These are phyloP conservation scores for Grus americana DNA, from an alignment of 2,113 vertebrate genomes.

Conservation along the genomic window DNA sequence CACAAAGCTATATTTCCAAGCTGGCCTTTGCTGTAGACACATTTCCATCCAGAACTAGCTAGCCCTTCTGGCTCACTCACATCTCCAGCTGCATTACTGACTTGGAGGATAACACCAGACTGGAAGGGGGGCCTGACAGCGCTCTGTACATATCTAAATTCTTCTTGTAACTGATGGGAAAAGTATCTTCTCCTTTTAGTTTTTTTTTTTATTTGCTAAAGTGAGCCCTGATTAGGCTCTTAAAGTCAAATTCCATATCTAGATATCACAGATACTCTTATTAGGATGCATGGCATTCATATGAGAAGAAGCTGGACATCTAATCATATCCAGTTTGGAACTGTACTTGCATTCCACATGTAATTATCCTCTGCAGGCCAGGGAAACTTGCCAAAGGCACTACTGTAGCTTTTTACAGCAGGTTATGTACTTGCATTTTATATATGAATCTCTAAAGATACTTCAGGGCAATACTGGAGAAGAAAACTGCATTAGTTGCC, in stretches of 20 bases:
- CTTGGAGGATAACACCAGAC: not conserved
- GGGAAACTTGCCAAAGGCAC: not conserved
- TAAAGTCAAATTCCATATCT: not conserved
- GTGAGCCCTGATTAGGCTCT: not conserved
- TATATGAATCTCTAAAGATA: not conserved
- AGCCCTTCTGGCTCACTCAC: not conserved
- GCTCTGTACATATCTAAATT: not conserved
- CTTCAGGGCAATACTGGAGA: not conserved
- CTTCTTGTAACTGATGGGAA: not conserved
- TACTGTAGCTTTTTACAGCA: not conserved
- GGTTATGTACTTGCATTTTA: not conserved
- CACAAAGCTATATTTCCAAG: not conserved
- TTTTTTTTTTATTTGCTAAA: not conserved
- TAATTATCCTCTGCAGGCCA: not conserved
- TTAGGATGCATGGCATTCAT: not conserved
- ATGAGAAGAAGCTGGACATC: not conserved
- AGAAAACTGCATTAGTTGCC: not conserved
- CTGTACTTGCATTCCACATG: not conserved
- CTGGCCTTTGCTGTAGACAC: not conserved
- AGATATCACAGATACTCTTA: not conserved
- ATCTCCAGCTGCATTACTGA: not conserved
- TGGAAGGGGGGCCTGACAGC: not conserved
- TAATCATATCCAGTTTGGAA: not conserved
- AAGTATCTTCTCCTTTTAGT: not conserved
- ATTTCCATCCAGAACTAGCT: not conserved